Conservation (phyloP, 2,113 vertebrate species). For the Protobothrops mucrosquamatus region DNA sequence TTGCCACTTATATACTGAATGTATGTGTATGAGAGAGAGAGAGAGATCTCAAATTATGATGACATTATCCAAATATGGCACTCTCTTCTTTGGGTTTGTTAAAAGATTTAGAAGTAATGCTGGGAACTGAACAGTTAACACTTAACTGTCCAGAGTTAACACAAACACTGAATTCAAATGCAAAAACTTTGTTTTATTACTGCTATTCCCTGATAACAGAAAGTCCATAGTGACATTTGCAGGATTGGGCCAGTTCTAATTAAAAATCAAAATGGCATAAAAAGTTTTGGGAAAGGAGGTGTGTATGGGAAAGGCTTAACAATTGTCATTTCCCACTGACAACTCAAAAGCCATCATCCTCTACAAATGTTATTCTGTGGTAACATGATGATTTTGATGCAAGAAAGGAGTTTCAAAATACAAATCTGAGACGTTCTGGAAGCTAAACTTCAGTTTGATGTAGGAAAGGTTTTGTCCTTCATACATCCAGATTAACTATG, state of each 20-base stretch:
- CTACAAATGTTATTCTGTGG: not conserved
- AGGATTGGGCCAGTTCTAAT: not conserved
- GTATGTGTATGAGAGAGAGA: not conserved
- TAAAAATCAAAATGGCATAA: not conserved
- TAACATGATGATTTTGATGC: not conserved
- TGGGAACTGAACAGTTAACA: not conserved
- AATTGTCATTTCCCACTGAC: not conserved
- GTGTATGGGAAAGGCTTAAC: not conserved
- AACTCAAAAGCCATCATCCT: not conserved
- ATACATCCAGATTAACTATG: not conserved
- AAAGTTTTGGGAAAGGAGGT: not conserved
- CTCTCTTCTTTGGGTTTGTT: not conserved
- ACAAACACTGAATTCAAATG: not conserved
- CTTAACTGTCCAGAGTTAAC: not conserved
- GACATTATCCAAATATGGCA: not conserved
- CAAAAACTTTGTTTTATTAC: not conserved
- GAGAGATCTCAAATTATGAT: constrained; percentile 1
- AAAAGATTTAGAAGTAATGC: not conserved
- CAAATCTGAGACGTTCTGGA: not conserved
- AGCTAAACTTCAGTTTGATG: not conserved
- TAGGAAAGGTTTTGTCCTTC: not conserved
- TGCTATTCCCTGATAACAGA: not conserved
- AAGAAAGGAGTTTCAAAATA: not conserved
- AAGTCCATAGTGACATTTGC: not conserved
- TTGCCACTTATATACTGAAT: not conserved